These are phyloP conservation scores for Hypena proboscidalis DNA, from an alignment of 2,888 invertebrate genomes.

Conservation along the genomic window DNA sequence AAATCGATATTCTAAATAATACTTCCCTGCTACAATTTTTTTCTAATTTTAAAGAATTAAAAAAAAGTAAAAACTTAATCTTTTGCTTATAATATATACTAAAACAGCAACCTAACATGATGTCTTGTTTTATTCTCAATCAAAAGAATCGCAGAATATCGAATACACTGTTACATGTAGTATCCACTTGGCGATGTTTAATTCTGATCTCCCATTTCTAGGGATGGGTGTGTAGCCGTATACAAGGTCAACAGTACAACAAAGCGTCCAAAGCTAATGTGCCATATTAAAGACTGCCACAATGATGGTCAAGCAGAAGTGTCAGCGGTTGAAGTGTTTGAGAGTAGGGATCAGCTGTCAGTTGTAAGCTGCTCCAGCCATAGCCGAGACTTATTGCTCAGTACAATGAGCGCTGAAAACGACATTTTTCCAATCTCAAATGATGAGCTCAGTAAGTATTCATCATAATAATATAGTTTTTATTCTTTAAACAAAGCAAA, in stretches of 20 bases:
- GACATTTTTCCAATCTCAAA: conserved; percentile 4
- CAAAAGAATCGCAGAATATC: too few species aligned
- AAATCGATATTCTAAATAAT: too few species aligned
- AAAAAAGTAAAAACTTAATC: too few species aligned
- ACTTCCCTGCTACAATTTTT: too few species aligned
- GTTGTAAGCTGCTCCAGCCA: conserved; percentile 59
- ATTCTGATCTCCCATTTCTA: conserved; percentile 44
- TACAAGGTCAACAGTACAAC: conserved; percentile 50
- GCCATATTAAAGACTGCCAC: conserved; percentile 65
- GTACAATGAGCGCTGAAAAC: conserved; percentile 17
- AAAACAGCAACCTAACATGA: too few species aligned
- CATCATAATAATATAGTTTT: too few species aligned
- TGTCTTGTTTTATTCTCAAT: too few species aligned
- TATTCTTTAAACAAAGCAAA: too few species aligned
- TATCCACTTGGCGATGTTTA: background rate
- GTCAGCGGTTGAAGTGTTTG: conserved; percentile 65
- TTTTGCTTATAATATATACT: too few species aligned
- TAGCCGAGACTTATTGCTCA: conserved; percentile 51
- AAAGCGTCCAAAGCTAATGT: conserved; percentile 52
- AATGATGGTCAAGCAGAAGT: conserved; percentile 66
- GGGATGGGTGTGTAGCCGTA: conserved; percentile 70
- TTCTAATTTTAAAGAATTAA: too few species aligned
- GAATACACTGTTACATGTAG: too few species aligned
- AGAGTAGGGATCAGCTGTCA: conserved; percentile 36
- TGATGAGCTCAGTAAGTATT: conserved; percentile 26